Percentiles rank a stretch among this genome's conserved stretches.
These are phyloP conservation scores for Camelus bactrianus DNA, from an alignment of 2,113 vertebrate genomes.

Conservation along the genomic window DNA sequence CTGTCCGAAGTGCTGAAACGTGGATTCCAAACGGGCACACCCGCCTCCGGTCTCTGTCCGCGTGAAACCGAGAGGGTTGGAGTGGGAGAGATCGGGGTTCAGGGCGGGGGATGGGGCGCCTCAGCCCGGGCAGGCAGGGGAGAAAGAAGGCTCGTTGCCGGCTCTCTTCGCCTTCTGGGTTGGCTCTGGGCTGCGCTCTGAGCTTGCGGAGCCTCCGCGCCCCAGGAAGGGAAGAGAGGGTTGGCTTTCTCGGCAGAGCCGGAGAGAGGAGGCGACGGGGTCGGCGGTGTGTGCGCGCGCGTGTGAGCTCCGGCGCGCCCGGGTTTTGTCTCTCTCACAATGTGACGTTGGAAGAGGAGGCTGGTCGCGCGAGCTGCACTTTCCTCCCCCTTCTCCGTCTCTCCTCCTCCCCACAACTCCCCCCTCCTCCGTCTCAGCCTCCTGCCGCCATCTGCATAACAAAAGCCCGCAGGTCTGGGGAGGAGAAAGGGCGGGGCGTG, in stretches of 20 bases:
- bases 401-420: conserved; percentile 66
- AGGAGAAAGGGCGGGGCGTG: conserved; percentile 74
- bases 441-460: conserved; percentile 91
- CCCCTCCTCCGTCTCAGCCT: conserved; percentile 78
- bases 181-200: background rate
- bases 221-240: background rate
- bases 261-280: conserved; percentile 50
- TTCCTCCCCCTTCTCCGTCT: conserved; percentile 53
- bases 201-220: background rate
- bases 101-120: conserved; percentile 32
- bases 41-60: background rate
- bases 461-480: conserved; percentile 87
- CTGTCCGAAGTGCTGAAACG: conserved; percentile 87
- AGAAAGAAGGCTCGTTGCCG: background rate
- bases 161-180: conserved; percentile 3
- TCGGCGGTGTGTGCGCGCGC: conserved; percentile 78
- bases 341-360: conserved; percentile 89
- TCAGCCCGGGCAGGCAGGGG: background rate
- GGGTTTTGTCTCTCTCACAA: conserved; percentile 90
- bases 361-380: conserved; percentile 76
- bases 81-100: background rate
- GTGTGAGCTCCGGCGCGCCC: conserved; percentile 86
- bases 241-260: conserved; percentile 44
- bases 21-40: conserved; percentile 54
- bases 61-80: conserved; percentile 20